phyloP scores from a whole-genome alignment of 2,113 vertebrate genomes.

The Dasyprocta punctata region DNA sequence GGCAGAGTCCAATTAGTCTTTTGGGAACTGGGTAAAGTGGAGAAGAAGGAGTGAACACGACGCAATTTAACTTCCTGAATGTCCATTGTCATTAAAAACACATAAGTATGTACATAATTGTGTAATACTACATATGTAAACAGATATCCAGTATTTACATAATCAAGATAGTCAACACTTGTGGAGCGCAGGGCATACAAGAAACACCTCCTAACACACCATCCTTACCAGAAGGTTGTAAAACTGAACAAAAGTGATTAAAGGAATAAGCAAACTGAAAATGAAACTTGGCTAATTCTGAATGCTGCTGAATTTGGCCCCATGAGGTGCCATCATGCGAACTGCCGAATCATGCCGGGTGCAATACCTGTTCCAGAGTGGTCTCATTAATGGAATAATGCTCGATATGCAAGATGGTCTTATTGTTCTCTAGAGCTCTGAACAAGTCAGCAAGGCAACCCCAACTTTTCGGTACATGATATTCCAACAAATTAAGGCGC shows the following conservation, averaged over 20 bases:
- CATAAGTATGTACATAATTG: background rate
- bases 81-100: fast-evolving
- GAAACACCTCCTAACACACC: background rate
- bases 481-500: conserved; percentile 81
- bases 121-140: background rate
- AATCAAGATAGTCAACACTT: background rate
- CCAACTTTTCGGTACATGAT: conserved; percentile 74
- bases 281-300: background rate
- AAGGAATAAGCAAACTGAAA: background rate
- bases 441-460: conserved; percentile 82
- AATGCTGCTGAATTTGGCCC: background rate
- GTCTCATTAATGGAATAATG: conserved; percentile 84
- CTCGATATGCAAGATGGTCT: conserved; percentile 72
- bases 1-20: background rate
- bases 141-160: background rate
- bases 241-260: background rate
- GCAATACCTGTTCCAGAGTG: conserved; percentile 84
- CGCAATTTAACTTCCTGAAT: background rate
- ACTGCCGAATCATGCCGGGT: fast-evolving
- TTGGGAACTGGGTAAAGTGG: background rate
- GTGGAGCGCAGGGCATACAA: background rate
- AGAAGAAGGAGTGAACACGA: fast-evolving
- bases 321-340: background rate
- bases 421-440: conserved; percentile 81
- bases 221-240: background rate